A percentile compares a stretch with the other conserved stretches of the same genome.
These are phyloP conservation scores for Drosophila monieri DNA, from an alignment of 2,888 invertebrate species.

Conservation along the genomic window DNA sequence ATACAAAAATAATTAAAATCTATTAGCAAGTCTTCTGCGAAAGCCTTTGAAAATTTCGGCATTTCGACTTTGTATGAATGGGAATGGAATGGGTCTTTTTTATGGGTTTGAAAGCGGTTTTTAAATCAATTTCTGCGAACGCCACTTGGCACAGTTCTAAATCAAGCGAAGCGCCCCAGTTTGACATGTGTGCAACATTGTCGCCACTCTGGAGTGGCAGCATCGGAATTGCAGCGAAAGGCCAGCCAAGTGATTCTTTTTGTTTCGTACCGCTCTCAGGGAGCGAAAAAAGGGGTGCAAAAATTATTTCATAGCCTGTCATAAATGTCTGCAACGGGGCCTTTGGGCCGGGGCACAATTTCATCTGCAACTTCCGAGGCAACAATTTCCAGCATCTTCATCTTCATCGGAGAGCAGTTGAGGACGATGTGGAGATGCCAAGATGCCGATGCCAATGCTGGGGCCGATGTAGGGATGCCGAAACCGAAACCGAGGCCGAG, in stretches of 20 bases:
- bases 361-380: constrained; percentile 38
- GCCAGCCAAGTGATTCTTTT: constrained; percentile 13
- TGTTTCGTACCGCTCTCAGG: constrained; percentile 26
- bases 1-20: constrained; percentile 26
- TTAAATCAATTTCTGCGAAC: constrained; percentile 75
- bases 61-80: constrained; percentile 35
- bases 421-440: constrained; percentile 16
- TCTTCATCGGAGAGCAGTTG: constrained; percentile 48
- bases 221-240: constrained; percentile 34
- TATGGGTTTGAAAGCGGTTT: constrained; percentile 70
- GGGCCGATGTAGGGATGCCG: constrained; percentile 14
- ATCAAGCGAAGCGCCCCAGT: constrained; percentile 76
- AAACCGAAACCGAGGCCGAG: constrained; percentile 25
- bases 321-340: constrained; percentile 72
- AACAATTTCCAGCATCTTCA: constrained; percentile 77
- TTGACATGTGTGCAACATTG: constrained; percentile 76
- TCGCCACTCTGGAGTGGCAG: constrained; percentile 30
- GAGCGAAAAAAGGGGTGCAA: constrained; percentile 37
- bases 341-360: constrained; percentile 41
- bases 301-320: constrained; percentile 75
- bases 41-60: constrained; percentile 12
- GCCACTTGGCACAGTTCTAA: constrained; percentile 79
- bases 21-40: constrained; percentile 35
- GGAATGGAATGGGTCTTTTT: constrained; percentile 38
- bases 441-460: constrained; percentile 21